phyloP scores from a whole-genome alignment of 2,888 invertebrate genomes.

The Mythimna pallens region DNA sequence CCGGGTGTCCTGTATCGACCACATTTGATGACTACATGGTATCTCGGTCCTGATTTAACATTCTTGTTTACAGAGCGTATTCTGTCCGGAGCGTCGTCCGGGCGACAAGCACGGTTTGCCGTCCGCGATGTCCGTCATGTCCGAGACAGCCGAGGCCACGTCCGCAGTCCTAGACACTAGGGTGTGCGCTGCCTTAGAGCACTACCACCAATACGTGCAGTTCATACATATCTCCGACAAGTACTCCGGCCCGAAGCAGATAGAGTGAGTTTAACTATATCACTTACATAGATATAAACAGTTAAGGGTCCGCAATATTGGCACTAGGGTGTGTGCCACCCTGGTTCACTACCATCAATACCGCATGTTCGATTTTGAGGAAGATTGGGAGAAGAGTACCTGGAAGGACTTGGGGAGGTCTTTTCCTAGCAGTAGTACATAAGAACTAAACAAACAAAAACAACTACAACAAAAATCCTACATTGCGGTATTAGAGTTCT shows the following conservation, averaged over 20 bases:
- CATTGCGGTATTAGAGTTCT: too few relatives aligned
- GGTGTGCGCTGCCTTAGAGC: conserved; percentile 93
- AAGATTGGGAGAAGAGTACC: too few relatives aligned
- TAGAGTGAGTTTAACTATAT: conserved; percentile 92
- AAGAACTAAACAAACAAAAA: too few relatives aligned
- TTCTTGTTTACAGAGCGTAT: conserved; percentile 91
- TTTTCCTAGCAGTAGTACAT: too few relatives aligned
- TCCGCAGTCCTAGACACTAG: conserved; percentile 96
- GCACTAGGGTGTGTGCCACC: too few relatives aligned
- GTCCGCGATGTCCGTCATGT: conserved; percentile 93
- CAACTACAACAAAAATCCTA: too few relatives aligned
- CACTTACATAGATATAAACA: not conserved
- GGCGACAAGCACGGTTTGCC: conserved; percentile 96
- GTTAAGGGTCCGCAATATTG: too few relatives aligned
- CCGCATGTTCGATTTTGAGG: too few relatives aligned
- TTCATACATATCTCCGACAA: conserved; percentile 99
- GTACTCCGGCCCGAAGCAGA: conserved; percentile 97
- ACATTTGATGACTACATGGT: too few relatives aligned
- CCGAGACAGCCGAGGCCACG: conserved; percentile 97
- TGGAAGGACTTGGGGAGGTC: too few relatives aligned
- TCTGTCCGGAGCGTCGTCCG: conserved; percentile 95
- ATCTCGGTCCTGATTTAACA: too few relatives aligned
- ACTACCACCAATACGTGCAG: conserved; percentile 96
- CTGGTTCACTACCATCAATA: not conserved
- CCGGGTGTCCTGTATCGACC: too few relatives aligned